Evolutionary conservation across 35 echinoderm and acorn worm genomes (phyloP).

Genomic region (Strongylocentrotus purpuratus): DNA sequence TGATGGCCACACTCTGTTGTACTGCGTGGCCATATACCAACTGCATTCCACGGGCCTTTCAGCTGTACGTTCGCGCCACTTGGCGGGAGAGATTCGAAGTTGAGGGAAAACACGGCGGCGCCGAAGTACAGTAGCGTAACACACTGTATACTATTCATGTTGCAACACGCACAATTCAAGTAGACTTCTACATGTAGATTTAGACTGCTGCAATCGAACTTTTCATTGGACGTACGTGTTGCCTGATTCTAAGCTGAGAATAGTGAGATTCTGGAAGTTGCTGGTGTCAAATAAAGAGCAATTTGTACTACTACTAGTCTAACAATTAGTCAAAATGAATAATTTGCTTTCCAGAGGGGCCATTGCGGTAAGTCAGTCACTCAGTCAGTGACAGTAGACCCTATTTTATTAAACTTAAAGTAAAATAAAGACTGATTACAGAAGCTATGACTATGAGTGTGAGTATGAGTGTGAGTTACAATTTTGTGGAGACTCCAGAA

Average conservation of each 20-base stretch:
- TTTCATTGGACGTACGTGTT: too few species aligned
- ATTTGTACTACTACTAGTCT: too few species aligned
- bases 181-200: background rate
- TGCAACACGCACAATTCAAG: background rate
- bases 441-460: too few species aligned
- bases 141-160: too few species aligned
- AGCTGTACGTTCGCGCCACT: constrained; percentile 39
- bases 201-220: too few species aligned
- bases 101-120: background rate
- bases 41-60: background rate
- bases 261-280: background rate
- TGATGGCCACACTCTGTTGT: background rate
- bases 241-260: too few species aligned
- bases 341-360: background rate
- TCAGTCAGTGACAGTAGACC: background rate
- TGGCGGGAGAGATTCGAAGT: constrained; percentile 51
- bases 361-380: background rate
- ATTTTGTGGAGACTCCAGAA: too few species aligned
- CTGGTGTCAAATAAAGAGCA: background rate
- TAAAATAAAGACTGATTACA: too few species aligned
- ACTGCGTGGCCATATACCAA: background rate
- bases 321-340: background rate
- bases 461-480: too few species aligned
- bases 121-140: background rate
- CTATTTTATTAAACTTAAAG: too few species aligned